Evolutionary conservation across 1,140 invertebrate genomes (phyloP).

Genomic region (roundworm (Caenorhabditis elegans)): WBcel235 BX284605.5:11574001-11574500

Average conservation of each 20-base stretch:
- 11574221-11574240: too few species aligned
- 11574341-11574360: constrained; percentile 7
- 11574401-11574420: background rate
- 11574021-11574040: too few species aligned
- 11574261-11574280: constrained; percentile 10
- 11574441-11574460: too few species aligned
- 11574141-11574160: constrained; percentile 34
- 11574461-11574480: too few species aligned
- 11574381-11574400: constrained; percentile 11
- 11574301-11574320: constrained; percentile 9
- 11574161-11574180: constrained; percentile 23
- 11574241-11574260: background rate
- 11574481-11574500: too few species aligned
- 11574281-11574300: constrained; percentile 18
- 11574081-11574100: background rate
- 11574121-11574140: constrained; percentile 6
- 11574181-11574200: constrained; percentile 31
- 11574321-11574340: constrained; percentile 2
- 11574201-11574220: background rate
- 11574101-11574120: background rate
- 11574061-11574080: too few species aligned
- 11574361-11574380: background rate
- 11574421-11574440: too few species aligned
- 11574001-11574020: too few species aligned
- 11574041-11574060: too few species aligned